A percentile compares a stretch with the other conserved stretches of the same genome.
phyloP scores from a whole-genome alignment of 64 coral and sea anemone genomes.

The Stichodactyla mertensii region DNA sequence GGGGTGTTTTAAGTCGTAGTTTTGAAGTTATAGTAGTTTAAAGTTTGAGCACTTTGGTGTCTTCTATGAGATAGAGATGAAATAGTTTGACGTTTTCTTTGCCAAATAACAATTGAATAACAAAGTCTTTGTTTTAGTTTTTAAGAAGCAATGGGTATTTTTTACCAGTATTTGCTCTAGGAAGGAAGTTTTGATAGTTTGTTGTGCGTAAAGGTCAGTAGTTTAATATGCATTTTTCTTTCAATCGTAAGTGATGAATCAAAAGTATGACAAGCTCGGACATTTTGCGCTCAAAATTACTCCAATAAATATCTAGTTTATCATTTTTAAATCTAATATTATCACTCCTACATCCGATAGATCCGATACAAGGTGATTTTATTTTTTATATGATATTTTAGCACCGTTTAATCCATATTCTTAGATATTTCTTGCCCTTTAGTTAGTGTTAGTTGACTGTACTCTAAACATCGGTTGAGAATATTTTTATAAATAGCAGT shows the following conservation, averaged over 20 bases:
- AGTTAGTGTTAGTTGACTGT: background rate
- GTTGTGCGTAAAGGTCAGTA: background rate
- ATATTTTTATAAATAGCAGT: background rate
- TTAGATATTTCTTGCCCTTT: background rate
- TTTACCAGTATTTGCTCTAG: background rate
- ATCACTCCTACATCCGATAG: background rate
- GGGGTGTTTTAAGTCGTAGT: background rate
- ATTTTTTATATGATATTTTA: background rate
- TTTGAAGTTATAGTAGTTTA: background rate
- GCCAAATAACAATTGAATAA: background rate
- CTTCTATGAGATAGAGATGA: background rate
- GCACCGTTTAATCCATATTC: background rate
- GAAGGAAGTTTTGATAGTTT: background rate
- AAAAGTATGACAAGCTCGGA: constrained; percentile 1
- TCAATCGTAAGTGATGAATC: background rate
- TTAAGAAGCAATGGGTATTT: background rate
- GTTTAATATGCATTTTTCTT: constrained; percentile 3
- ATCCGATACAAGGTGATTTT: background rate
- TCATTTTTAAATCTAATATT: background rate
- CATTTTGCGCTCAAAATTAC: background rate
- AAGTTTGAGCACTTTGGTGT: background rate
- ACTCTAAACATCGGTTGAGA: background rate
- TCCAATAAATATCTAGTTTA: background rate
- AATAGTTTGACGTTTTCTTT: background rate
- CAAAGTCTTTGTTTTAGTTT: background rate